These are phyloP conservation scores for Anoura caudifer DNA, from an alignment of 2,113 vertebrate genomes.

Conservation along the genomic window DNA sequence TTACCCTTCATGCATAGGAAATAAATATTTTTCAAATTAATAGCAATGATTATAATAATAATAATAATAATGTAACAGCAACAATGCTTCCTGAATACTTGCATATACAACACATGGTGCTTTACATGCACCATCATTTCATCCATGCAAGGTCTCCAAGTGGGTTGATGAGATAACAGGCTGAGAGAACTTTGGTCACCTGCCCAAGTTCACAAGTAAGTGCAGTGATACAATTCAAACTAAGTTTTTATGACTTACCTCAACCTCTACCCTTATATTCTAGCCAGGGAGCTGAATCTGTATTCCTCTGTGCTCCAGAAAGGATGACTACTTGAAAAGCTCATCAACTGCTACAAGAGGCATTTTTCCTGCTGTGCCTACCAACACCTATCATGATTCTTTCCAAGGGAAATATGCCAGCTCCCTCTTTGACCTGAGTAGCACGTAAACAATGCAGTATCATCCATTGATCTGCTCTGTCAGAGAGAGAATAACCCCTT, in stretches of 20 bases:
- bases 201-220: neutral
- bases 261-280: neutral
- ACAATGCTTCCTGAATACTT: neutral
- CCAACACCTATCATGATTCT: neutral
- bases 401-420: conserved; percentile 20
- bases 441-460: neutral
- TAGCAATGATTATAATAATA: neutral
- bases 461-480: neutral
- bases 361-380: conserved; percentile 9
- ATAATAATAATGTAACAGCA: neutral
- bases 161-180: neutral
- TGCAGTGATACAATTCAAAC: neutral
- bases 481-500: neutral
- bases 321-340: neutral
- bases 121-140: neutral
- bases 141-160: neutral
- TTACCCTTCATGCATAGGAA: neutral
- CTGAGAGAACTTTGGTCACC: neutral
- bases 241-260: neutral
- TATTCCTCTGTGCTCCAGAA: neutral
- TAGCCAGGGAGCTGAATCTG: neutral
- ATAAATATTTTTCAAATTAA: neutral
- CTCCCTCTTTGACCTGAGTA: neutral
- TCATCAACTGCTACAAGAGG: neutral
- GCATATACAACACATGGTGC: neutral